phyloP scores from a whole-genome alignment of 2,888 invertebrate genomes.

The Alitta virens region DNA sequence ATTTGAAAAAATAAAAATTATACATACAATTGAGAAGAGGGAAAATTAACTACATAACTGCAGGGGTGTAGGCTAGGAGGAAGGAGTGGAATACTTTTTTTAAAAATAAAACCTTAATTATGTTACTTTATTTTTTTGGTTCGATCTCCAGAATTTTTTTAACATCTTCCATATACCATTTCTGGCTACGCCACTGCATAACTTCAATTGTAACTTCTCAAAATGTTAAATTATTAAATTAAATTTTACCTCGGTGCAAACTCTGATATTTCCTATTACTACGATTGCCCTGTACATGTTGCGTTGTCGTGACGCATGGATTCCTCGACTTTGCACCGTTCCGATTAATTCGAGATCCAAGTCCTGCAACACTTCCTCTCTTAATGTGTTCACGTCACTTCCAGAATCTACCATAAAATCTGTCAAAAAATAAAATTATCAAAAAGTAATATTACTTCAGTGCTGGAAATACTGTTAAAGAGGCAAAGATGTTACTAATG shows the following conservation, averaged over 20 bases:
- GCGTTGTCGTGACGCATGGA: slow-evolving; percentile 44
- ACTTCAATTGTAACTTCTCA: no score
- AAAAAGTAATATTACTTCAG: not conserved
- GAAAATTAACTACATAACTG: slow-evolving; percentile 1
- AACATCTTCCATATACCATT: no score
- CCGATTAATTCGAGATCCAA: slow-evolving; percentile 44
- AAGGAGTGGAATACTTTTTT: no score
- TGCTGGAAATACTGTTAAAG: not conserved
- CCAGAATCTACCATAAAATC: slow-evolving; percentile 54
- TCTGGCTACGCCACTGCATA: no score
- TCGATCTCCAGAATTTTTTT: no score
- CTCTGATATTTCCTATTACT: slow-evolving; percentile 37
- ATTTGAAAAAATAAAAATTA: not conserved
- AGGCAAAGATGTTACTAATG: not conserved
- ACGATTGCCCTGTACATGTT: slow-evolving; percentile 43
- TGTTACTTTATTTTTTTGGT: no score
- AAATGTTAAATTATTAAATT: no score
- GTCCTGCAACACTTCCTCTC: slow-evolving; percentile 38
- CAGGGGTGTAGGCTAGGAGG: no score
- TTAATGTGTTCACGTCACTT: slow-evolving; percentile 49
- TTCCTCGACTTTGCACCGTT: slow-evolving; percentile 45
- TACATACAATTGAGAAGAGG: not conserved
- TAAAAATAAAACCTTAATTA: no score
- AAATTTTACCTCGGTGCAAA: slow-evolving; percentile 44
- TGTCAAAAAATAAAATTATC: slow-evolving; percentile 18